Evolutionary conservation across 2,888 invertebrate species (phyloP).

Genomic region (Apotomis turbidana): DNA sequence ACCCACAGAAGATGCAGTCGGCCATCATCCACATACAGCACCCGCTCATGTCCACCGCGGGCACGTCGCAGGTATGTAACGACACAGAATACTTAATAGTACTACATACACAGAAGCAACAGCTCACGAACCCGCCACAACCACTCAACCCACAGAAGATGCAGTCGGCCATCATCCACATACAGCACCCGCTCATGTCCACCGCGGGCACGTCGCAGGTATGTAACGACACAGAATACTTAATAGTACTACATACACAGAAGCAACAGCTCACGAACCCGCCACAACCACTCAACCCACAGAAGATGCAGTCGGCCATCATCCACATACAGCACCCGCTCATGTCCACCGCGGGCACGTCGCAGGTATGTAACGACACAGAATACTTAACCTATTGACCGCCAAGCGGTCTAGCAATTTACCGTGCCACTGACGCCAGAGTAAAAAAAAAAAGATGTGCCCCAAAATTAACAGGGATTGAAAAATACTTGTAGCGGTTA

Average conservation of each 20-base stretch:
- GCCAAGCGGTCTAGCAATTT: too few species aligned
- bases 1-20: constrained; percentile 80
- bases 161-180: neutral
- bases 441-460: too few species aligned
- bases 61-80: constrained; percentile 67
- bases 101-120: neutral
- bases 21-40: constrained; percentile 82
- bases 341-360: too few species aligned
- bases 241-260: too few species aligned
- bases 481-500: too few species aligned
- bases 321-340: neutral
- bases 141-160: neutral
- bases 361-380: constrained; percentile 50
- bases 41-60: constrained; percentile 74
- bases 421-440: too few species aligned
- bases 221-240: neutral
- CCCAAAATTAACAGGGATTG: too few species aligned
- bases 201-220: constrained; percentile 57
- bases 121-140: neutral
- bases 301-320: too few species aligned
- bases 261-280: too few species aligned
- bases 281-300: neutral
- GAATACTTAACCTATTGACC: too few species aligned
- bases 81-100: too few species aligned
- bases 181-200: neutral